A percentile compares a stretch with the other conserved stretches of the same genome.
Conservation (phyloP, 2,888 invertebrate genomes). For the Odontomyia ornata region DNA sequence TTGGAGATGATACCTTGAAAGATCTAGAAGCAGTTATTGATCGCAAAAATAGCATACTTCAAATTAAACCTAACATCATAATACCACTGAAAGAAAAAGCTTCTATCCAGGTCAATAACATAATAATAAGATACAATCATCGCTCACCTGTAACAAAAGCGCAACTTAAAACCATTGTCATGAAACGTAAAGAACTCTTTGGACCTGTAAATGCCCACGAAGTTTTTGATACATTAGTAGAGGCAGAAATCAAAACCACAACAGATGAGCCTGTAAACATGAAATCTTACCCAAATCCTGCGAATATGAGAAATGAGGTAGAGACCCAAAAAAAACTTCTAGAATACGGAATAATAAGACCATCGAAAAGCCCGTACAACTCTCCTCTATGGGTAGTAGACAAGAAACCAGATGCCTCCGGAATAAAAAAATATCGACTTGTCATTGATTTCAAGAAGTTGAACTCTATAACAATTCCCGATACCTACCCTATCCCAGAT, state of each 20-base stretch:
- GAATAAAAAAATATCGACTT: too few species aligned
- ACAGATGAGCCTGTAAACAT: constrained; percentile 46
- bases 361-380: neutral
- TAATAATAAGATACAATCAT: constrained; percentile 22
- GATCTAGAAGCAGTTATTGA: constrained; percentile 40
- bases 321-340: constrained; percentile 37
- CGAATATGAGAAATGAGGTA: constrained; percentile 36
- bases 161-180: constrained; percentile 25
- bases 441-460: too few species aligned
- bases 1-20: constrained; percentile 46
- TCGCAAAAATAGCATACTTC: constrained; percentile 26
- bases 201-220: too few species aligned
- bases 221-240: too few species aligned
- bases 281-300: constrained; percentile 47
- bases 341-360: neutral
- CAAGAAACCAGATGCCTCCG: too few species aligned
- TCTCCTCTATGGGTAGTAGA: too few species aligned
- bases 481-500: too few species aligned
- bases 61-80: constrained; percentile 42
- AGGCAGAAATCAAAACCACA: too few species aligned
- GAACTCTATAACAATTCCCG: too few species aligned
- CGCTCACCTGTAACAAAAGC: neutral
- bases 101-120: constrained; percentile 28
- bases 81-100: constrained; percentile 44
- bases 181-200: constrained; percentile 27